Evolutionary conservation across 2,888 invertebrate genomes (phyloP).

Genomic region (Aspidapion aeneum): DNA sequence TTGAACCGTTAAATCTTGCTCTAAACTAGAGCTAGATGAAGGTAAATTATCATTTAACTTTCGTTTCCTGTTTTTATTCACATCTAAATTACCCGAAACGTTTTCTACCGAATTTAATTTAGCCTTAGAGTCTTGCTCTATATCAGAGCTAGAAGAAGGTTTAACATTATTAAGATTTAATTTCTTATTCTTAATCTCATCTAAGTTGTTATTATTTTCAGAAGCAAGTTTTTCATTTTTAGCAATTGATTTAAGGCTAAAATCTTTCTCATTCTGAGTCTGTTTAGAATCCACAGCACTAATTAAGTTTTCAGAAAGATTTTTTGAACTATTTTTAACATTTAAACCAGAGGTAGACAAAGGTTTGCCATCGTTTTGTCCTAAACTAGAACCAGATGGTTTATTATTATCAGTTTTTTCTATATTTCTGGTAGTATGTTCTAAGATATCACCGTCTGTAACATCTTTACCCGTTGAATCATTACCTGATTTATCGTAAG

Average conservation of each 20-base stretch:
- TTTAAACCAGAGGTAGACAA: not conserved
- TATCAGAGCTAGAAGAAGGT: too few species aligned
- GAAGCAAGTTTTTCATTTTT: not conserved
- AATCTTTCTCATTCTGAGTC: not conserved
- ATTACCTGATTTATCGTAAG: not conserved
- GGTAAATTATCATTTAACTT: too few species aligned
- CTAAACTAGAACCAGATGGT: not conserved
- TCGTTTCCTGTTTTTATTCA: not conserved
- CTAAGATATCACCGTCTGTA: not conserved
- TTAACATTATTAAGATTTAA: too few species aligned
- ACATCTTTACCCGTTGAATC: not conserved
- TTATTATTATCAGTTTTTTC: not conserved
- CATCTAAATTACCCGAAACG: not conserved
- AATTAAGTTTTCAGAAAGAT: too few species aligned
- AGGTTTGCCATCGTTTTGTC: not conserved
- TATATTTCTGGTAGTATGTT: not conserved
- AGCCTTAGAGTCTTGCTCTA: too few species aligned
- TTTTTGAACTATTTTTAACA: not conserved
- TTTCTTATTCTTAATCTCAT: too few species aligned
- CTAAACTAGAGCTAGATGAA: too few species aligned
- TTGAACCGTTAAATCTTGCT: too few species aligned
- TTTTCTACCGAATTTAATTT: too few species aligned
- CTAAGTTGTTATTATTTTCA: not conserved
- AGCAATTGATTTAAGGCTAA: too few species aligned
- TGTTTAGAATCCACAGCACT: not conserved